A percentile compares a stretch with the other conserved stretches of the same genome.
Conservation (phyloP, 2,888 invertebrate genomes). For the Luperina nickerlii region DNA sequence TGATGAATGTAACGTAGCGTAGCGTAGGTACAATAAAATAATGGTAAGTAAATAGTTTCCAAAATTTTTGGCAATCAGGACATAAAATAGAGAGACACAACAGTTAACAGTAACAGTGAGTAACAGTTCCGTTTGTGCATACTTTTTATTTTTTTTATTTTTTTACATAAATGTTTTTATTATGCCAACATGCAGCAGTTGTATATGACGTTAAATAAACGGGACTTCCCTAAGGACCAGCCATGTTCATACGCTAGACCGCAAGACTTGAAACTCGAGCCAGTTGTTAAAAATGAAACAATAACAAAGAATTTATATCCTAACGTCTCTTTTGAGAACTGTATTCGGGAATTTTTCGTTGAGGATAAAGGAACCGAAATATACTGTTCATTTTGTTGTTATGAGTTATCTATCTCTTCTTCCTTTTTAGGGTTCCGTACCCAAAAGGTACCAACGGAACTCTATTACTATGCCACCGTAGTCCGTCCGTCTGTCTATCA, state of each 20-base stretch:
- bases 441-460: too few relatives aligned
- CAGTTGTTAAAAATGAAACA: constrained; percentile 47
- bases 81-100: background rate
- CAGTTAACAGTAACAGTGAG: too few relatives aligned
- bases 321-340: constrained; percentile 31
- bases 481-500: too few relatives aligned
- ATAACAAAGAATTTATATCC: constrained; percentile 43
- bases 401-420: background rate
- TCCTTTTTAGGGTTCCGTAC: background rate
- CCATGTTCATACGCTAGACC: constrained; percentile 13
- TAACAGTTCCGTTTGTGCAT: too few relatives aligned
- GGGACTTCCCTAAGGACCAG: constrained; percentile 22
- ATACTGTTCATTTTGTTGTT: background rate
- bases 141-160: too few relatives aligned
- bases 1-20: background rate
- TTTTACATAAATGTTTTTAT: too few relatives aligned
- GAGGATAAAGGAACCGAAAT: background rate
- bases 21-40: background rate
- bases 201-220: constrained; percentile 21
- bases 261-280: constrained; percentile 41
- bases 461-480: too few relatives aligned
- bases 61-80: background rate
- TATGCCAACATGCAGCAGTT: background rate
- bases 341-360: constrained; percentile 10
- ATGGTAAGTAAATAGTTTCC: background rate